Percentiles rank a stretch among this genome's conserved stretches.
These are phyloP conservation scores for Rhabdomys pumilio DNA, from an alignment of 2,797 vertebrate genomes.

Conservation along the genomic window DNA sequence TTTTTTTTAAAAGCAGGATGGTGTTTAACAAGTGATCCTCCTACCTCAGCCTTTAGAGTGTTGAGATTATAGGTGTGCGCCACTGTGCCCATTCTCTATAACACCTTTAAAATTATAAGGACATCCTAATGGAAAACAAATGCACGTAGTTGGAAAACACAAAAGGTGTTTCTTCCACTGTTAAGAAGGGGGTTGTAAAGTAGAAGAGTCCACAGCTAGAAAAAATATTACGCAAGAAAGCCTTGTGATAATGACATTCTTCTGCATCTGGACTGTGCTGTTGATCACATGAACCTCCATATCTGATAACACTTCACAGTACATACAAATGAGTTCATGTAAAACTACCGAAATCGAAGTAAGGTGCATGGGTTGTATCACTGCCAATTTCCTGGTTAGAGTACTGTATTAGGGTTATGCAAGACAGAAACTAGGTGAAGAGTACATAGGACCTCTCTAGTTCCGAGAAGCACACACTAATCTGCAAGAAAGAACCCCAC, in stretches of 20 bases:
- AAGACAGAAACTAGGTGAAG: slow-evolving; percentile 19
- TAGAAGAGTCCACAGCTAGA: neutral
- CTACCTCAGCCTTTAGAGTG: neutral
- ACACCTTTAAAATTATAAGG: slow-evolving; percentile 32
- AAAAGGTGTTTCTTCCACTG: neutral
- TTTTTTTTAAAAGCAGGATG: neutral
- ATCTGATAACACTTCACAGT: slow-evolving; percentile 51
- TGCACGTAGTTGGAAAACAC: neutral
- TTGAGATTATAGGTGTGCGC: neutral
- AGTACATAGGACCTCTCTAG: slow-evolving; percentile 10
- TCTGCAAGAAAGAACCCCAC: neutral
- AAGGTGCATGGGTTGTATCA: slow-evolving; percentile 11
- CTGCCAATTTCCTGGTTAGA: slow-evolving; percentile 41
- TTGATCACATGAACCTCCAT: slow-evolving; percentile 42
- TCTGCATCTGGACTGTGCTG: slow-evolving; percentile 48
- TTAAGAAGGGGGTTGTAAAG: neutral
- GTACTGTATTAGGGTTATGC: slow-evolving; percentile 11
- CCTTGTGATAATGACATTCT: slow-evolving; percentile 12
- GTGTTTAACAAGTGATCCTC: neutral
- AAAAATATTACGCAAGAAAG: slow-evolving; percentile 16
- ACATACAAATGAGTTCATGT: neutral
- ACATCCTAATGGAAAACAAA: slow-evolving; percentile 43
- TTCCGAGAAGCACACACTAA: slow-evolving; percentile 20
- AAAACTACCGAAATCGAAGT: slow-evolving; percentile 60
- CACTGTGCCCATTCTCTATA: neutral